Conservation (phyloP, 2,888 invertebrate species). For the Drosophila dives region DNA sequence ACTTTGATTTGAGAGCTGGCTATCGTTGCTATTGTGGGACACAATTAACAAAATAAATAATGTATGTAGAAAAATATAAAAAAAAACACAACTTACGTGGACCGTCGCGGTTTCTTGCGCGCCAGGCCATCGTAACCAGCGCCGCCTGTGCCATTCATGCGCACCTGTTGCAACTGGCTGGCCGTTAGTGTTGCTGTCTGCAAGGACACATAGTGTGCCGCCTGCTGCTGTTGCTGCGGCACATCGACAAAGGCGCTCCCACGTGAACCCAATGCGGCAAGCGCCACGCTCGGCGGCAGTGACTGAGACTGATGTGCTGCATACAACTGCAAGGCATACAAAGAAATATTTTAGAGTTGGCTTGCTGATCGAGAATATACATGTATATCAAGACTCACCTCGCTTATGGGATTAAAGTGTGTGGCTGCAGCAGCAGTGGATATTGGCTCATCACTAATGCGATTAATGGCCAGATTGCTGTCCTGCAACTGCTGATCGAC, state of each 20-base stretch:
- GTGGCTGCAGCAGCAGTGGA: conserved; percentile 56
- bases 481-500: conserved; percentile 86
- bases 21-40: conserved; percentile 78
- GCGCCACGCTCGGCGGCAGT: conserved; percentile 48
- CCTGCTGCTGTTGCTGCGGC: conserved; percentile 62
- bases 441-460: conserved; percentile 58
- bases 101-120: conserved; percentile 96
- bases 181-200: conserved; percentile 41
- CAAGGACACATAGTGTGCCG: conserved; percentile 59
- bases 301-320: conserved; percentile 79
- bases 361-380: not conserved
- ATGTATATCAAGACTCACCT: conserved; percentile 64
- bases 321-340: conserved; percentile 74
- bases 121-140: conserved; percentile 87
- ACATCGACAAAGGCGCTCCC: conserved; percentile 68
- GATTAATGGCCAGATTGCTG: conserved; percentile 75
- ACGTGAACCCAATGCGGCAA: conserved; percentile 42
- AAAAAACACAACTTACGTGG: conserved; percentile 87
- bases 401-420: conserved; percentile 85
- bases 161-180: conserved; percentile 54
- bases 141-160: conserved; percentile 81
- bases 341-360: not conserved
- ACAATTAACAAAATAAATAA: not conserved
- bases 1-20: conserved; percentile 82
- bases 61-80: not conserved